Conservation (phyloP, 2,888 invertebrate genomes). For the Copidosoma aretas region DNA sequence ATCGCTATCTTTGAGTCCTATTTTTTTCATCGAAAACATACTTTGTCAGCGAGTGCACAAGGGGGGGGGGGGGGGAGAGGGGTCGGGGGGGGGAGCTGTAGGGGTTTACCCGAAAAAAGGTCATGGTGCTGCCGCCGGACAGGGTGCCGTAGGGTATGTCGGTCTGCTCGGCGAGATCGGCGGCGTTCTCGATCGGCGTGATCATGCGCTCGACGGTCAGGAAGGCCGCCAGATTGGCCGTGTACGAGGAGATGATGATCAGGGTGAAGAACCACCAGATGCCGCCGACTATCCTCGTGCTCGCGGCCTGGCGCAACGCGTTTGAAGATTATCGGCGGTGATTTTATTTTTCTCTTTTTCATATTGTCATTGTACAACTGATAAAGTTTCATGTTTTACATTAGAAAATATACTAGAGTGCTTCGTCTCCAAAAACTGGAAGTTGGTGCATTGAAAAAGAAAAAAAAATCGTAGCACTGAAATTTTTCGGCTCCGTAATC, state of each 20-base stretch:
- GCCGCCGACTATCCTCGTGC: slow-evolving; percentile 93
- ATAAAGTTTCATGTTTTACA: too few species aligned
- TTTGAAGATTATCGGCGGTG: too few species aligned
- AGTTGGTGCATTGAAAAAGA: too few species aligned
- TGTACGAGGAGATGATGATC: slow-evolving; percentile 97
- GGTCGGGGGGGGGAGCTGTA: background rate
- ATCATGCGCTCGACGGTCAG: slow-evolving; percentile 96
- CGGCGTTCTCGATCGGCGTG: slow-evolving; percentile 93
- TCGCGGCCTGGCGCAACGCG: slow-evolving; percentile 72
- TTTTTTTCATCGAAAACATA: slow-evolving; percentile 2
- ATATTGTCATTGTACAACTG: too few species aligned
- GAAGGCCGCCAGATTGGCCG: slow-evolving; percentile 97
- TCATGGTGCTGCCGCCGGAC: slow-evolving; percentile 94
- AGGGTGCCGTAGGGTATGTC: slow-evolving; percentile 94
- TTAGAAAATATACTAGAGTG: too few species aligned
- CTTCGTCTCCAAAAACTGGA: too few species aligned
- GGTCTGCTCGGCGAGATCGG: slow-evolving; percentile 92
- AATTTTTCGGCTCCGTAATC: too few species aligned
- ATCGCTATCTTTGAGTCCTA: slow-evolving; percentile 89
- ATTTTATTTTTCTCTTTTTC: too few species aligned
- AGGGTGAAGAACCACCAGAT: slow-evolving; percentile 99
- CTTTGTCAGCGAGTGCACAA: background rate
- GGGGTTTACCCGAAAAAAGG: slow-evolving; percentile 86
- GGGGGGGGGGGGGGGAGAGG: too few species aligned
- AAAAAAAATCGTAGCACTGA: too few species aligned